Conservation (phyloP, 1,140 invertebrate genomes). For the Nebria ingens region DNA sequence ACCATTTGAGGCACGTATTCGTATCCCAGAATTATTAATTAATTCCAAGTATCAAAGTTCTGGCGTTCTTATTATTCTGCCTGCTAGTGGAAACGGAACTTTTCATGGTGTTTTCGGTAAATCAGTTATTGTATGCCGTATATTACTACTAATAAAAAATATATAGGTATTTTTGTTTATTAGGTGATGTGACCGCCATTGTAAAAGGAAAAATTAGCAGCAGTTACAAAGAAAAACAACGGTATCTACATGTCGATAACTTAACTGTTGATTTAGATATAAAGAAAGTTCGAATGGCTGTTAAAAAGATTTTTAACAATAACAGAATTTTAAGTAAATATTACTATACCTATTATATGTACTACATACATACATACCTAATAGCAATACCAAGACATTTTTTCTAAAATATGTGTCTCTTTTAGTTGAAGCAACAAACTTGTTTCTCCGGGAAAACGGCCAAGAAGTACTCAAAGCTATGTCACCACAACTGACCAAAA, state of each 20-base stretch:
- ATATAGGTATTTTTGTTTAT: too few relatives aligned
- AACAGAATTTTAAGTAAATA: conserved; percentile 59
- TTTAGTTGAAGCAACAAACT: conserved; percentile 59
- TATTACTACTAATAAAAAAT: conserved; percentile 12
- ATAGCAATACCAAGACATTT: too few relatives aligned
- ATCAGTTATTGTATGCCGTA: conserved; percentile 9
- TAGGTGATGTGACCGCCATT: conserved; percentile 48
- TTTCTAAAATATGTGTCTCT: conserved; percentile 17
- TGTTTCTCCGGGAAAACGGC: conserved; percentile 60
- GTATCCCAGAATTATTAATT: conserved; percentile 55
- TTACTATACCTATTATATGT: too few relatives aligned
- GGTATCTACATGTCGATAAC: conserved; percentile 51
- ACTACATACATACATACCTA: not conserved
- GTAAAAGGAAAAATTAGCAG: conserved; percentile 48
- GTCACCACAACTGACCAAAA: conserved; percentile 54
- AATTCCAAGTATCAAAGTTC: conserved; percentile 59
- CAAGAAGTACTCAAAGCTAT: conserved; percentile 57
- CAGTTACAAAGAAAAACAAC: conserved; percentile 35
- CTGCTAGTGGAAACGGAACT: conserved; percentile 58
- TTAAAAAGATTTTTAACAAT: conserved; percentile 56
- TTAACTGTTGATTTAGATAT: conserved; percentile 50
- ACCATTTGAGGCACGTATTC: conserved; percentile 53
- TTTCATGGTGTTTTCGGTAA: conserved; percentile 54
- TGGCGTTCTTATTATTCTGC: conserved; percentile 57
- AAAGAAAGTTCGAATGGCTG: conserved; percentile 52